Evolutionary conservation across 2,113 vertebrate genomes (phyloP), one percentile per base, ranked within the genome.

Genomic region (Ophthalmolycus amberensis): DNA sequence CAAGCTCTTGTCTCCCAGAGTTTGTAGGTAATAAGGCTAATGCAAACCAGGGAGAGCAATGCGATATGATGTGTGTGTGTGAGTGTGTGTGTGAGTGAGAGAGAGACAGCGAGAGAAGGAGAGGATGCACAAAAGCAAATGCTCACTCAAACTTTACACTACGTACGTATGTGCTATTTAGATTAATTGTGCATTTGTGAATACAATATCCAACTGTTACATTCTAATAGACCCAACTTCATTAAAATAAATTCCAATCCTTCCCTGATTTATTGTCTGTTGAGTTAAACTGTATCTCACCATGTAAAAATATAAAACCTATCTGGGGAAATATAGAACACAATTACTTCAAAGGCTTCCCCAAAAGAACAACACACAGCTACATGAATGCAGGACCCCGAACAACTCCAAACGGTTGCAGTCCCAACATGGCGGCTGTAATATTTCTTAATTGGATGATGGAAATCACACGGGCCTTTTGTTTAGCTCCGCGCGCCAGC

Each of bases 361-460:
- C 84, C 87, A 86, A 85, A 94, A 77, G 78, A 75, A 86, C 87
- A 89, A 83, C 85, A 87, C 78, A 79, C 66, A 75, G 86, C 79
- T 67, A 72, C 84, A 68, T 10, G 68, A 91, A 80, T 9, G 29
- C 81, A 82, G 78, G 89, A 87, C 74, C 84, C 90, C 79, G 87
- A 92, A 90, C 91, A 90, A 80, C 84, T 89, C 84, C 89, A 91
- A 94, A 88, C 52, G 85, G 54, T 80, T 66, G 80, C 66, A 66
- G 85, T 93, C 88, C 91, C 86, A 88, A 92, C 91, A 91, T 91
- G 84, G 76, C 64, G 84, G 77, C 82, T 76, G 85, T 91, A 93
- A 89, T 91, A 93, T 89, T 91, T 92, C 90, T 91, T 94, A 95
- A 94, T 93, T 93, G 92, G 88, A 72, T 83, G 86, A 87, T 89